Evolutionary conservation across 2,797 vertebrate genomes (phyloP), one percentile per base, ranked within the genome.

Genomic region (Gymnocypris eckloni): DNA sequence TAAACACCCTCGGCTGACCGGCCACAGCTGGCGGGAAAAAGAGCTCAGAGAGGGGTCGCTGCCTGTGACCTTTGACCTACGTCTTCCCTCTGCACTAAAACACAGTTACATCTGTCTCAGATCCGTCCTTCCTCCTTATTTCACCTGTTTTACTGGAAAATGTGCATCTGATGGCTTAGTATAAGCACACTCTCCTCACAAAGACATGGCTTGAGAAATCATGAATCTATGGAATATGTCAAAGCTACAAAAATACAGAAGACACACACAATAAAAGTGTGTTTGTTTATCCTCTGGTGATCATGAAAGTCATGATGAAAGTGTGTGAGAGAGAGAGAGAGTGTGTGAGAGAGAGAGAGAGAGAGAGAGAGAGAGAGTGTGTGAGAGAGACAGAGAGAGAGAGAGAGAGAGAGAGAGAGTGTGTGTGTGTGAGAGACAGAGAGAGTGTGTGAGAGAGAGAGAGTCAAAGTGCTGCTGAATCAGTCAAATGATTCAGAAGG

Each of bases 281-380:
- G 67, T 45, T 45, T 61, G 69, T 61, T 72, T 59, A 33, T 82
- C 22, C 80, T 71, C 70, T 75, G 70, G 13, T 50, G 71, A 83
- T 83, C 43, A 18, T 83, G 43, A 76, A 83, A 75, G 82, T 75
- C 56, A 76, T n/a, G n/a, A n/a, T n/a, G n/a, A n/a, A n/a, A 28
- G 25, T 28, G 25, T 28, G 25, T 28, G 28, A 28, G 28, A 28
- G 28, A 28, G 28, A 28, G 28, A 28, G 28, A 28, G 25, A 28
- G 25, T 28, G 25, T 28, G 25, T 28, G 25, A 28, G 25, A 28
- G 28, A 28, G 28, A 28, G 28, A 28, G 28, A 28, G 28, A 28
- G 28, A 28, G 28, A 28, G 28, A 28, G 28, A 28, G 28, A 28
- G 28, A 28, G 28, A 1, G 25, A 1, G 25, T 28, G 25, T 28